Percentiles rank a stretch among this genome's conserved stretches.
Evolutionary conservation across 1,140 invertebrate species (phyloP).

Genomic region (Stegodyphus mimosarum): DNA sequence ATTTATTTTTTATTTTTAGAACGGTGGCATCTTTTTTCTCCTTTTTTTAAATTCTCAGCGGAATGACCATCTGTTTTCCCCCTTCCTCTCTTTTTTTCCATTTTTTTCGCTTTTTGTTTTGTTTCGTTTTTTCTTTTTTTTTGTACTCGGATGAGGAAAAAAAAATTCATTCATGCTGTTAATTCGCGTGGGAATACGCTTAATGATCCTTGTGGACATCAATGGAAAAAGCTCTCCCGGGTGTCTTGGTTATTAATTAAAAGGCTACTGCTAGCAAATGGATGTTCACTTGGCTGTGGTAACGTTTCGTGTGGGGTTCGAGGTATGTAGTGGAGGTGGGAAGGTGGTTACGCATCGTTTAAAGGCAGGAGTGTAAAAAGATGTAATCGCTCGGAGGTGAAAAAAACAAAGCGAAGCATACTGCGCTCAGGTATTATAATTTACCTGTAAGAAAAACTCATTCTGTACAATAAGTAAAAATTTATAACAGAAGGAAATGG

Average conservation of each 20-base stretch:
- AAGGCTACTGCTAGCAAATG: too few species aligned
- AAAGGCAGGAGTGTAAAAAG: too few species aligned
- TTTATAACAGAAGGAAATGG: too few species aligned
- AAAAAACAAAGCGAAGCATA: too few species aligned
- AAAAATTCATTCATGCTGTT: constrained; percentile 55
- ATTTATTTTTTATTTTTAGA: constrained; percentile 25
- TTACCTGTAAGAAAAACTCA: too few species aligned
- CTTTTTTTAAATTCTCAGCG: constrained; percentile 27
- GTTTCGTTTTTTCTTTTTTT: background rate
- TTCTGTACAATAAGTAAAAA: too few species aligned
- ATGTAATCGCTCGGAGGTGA: too few species aligned
- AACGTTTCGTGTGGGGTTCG: too few species aligned
- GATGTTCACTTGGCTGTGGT: too few species aligned
- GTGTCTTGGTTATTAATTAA: constrained; percentile 51
- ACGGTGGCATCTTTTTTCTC: constrained; percentile 40
- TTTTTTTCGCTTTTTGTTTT: constrained; percentile 36
- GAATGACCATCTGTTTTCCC: constrained; percentile 57
- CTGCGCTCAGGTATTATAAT: too few species aligned
- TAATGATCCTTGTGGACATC: constrained; percentile 57
- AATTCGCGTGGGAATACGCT: constrained; percentile 57
- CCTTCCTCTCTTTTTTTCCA: background rate
- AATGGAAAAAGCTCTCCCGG: constrained; percentile 41
- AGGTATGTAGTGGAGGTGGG: too few species aligned
- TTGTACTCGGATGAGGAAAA: background rate
- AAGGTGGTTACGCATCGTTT: too few species aligned